These are phyloP conservation scores for Phengaris alcon DNA, from an alignment of 2,888 invertebrate species.

Conservation along the genomic window DNA sequence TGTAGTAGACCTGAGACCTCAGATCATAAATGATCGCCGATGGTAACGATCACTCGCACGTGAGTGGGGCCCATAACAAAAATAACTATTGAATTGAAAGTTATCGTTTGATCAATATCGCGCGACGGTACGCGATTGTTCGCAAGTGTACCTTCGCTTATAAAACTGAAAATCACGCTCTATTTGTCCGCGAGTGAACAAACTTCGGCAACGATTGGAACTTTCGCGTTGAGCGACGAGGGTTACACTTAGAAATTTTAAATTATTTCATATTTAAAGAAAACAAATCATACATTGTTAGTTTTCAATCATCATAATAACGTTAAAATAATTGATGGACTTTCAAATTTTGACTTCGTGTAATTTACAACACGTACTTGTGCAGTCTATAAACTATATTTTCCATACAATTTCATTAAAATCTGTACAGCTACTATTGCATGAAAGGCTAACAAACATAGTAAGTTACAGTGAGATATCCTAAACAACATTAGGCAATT, in stretches of 20 bases:
- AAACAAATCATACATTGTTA: neutral
- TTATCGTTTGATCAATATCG: conserved; percentile 15
- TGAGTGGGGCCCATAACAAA: neutral
- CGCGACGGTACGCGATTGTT: conserved; percentile 7
- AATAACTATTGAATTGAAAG: conserved; percentile 3
- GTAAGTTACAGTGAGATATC: neutral
- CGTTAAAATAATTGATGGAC: neutral
- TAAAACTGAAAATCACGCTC: conserved; percentile 14
- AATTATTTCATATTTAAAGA: neutral
- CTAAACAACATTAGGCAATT: neutral
- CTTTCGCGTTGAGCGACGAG: neutral
- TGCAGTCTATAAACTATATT: too few relatives aligned
- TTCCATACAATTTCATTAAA: too few relatives aligned
- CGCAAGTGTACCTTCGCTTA: conserved; percentile 9
- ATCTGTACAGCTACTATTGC: too few relatives aligned
- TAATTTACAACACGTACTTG: too few relatives aligned
- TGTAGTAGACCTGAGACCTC: too few relatives aligned
- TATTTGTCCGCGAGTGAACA: conserved; percentile 6
- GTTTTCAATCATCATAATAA: neutral
- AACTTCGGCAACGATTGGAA: neutral
- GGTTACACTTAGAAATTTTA: conserved; percentile 1
- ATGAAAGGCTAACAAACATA: too few relatives aligned
- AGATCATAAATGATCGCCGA: too few relatives aligned
- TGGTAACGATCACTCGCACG: too few relatives aligned
- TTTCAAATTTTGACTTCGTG: too few relatives aligned